Conservation (phyloP, 2,797 vertebrate species). For the Anguilla megastoma region DNA sequence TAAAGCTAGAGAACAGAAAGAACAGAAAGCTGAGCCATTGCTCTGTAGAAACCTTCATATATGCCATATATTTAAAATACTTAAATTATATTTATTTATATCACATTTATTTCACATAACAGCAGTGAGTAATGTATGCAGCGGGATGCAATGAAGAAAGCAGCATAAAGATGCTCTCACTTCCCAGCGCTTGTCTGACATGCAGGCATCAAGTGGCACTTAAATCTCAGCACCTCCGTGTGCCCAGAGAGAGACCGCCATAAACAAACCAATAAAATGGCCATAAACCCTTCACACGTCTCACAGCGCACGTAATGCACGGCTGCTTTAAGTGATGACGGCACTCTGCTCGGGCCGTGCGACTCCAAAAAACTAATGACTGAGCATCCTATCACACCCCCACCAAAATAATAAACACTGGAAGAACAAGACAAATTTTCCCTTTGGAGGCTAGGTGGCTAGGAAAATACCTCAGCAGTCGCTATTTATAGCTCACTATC, state of each 20-base stretch:
- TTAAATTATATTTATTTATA: background rate
- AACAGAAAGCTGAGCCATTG: background rate
- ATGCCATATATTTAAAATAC: background rate
- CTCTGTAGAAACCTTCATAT: background rate
- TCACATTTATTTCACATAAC: background rate
- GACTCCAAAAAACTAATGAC: constrained; percentile 18
- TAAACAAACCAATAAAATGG: constrained; percentile 23
- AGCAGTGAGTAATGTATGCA: background rate
- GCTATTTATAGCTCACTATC: constrained; percentile 27
- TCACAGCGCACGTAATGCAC: constrained; percentile 1
- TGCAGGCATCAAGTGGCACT: constrained; percentile 10
- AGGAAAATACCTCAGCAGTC: constrained; percentile 19
- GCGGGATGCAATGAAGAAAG: background rate
- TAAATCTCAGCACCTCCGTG: constrained; percentile 16
- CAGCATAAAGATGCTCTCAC: constrained; percentile 1
- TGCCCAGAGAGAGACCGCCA: background rate
- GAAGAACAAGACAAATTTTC: constrained; percentile 11
- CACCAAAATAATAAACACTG: background rate
- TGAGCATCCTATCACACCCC: background rate
- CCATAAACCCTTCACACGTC: constrained; percentile 16
- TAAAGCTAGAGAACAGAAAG: background rate
- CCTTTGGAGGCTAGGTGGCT: constrained; percentile 18
- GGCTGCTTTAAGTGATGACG: constrained; percentile 5
- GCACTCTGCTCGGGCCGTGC: constrained; percentile 1
- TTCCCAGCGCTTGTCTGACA: background rate